Base-by-base conservation (phyloP, 1,140 invertebrate genomes). In the Brachionus rotundiformis region DNA sequence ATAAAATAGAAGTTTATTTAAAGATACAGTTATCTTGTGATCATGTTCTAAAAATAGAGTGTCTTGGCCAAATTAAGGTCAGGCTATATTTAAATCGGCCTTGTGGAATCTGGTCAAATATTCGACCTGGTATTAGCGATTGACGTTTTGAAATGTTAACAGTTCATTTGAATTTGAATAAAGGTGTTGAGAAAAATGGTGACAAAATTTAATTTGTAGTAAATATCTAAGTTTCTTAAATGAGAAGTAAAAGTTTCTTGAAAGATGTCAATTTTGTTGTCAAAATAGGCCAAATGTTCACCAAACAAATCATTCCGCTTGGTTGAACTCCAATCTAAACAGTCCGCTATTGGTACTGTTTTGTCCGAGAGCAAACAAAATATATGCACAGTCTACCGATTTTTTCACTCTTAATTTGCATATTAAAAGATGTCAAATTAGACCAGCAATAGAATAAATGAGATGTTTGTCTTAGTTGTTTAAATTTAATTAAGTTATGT, bases 171-270 rank as follows among this genome's bases (percentile, higher is more conserved):
- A 68, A 68, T 68, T 39, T 68, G 31, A 68, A 68, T 68, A 19
- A 36, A 68, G 11, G 63, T 54, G n/a, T 54, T 54, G 7, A 8
- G 8, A 19, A 16, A 54, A n/a, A 54, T 63, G n/a, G 36, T 68
- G 63, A 68, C 63, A 68, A 68, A 68, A 36, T 68, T 68, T 31
- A 68, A 68, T 33, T 68, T 68, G 63, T 68, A 68, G 61, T 33
- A 63, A 63, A 63, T 63, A 63, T 68, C 36, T 68, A 33, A 13
- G n/a, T 25, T 31, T 63, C 29, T 25, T 33, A 3, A 29, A 29
- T 29, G 61, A 63, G 25, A 29, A 29, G 25, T 11, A 16, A 33
- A 31, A 68, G 16, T 13, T 27, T 68, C 29, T 68, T 68, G 29
- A 36, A 33, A 36, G 63, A 68, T 31, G 63, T 68, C 63, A 68